phyloP scores from a whole-genome alignment of 2,113 vertebrate species.

The Penelope pileata region DNA sequence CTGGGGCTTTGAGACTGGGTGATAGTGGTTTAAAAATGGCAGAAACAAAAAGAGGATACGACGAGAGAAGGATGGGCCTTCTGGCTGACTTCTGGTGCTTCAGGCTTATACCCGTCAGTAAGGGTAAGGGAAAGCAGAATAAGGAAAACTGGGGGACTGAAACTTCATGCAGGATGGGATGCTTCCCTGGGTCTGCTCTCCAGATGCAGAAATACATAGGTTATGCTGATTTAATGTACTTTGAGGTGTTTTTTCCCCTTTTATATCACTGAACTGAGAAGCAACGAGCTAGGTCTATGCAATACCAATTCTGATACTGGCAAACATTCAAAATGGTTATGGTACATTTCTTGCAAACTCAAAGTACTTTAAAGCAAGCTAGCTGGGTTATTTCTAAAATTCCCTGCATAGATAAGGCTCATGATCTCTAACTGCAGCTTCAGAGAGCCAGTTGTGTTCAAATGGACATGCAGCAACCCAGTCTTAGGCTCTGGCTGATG shows the following conservation, averaged over 20 bases:
- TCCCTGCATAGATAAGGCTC: not conserved
- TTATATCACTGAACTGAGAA: not conserved
- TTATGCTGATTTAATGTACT: not conserved
- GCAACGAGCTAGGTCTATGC: not conserved
- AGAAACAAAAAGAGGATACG: not conserved
- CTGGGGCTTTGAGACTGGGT: not conserved
- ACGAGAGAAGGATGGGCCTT: not conserved
- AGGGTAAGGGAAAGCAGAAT: not conserved
- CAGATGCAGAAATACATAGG: not conserved
- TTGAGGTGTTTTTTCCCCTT: not conserved
- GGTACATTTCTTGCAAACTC: not conserved
- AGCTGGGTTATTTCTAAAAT: not conserved
- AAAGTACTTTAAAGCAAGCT: not conserved
- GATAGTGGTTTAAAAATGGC: not conserved
- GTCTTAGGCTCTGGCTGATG: not conserved
- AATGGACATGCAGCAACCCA: rapidly evolving
- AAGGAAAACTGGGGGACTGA: not conserved
- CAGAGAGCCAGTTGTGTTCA: conserved; percentile 8
- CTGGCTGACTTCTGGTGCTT: not conserved
- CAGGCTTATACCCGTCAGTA: not conserved
- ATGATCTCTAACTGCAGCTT: not conserved
- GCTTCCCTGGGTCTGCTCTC: not conserved
- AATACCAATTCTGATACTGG: not conserved
- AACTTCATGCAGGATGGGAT: not conserved
- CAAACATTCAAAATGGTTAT: not conserved